A percentile compares a stretch with the other conserved stretches of the same genome.
These are phyloP conservation scores for Orgyia antiqua DNA, from an alignment of 2,888 invertebrate species.

Conservation along the genomic window DNA sequence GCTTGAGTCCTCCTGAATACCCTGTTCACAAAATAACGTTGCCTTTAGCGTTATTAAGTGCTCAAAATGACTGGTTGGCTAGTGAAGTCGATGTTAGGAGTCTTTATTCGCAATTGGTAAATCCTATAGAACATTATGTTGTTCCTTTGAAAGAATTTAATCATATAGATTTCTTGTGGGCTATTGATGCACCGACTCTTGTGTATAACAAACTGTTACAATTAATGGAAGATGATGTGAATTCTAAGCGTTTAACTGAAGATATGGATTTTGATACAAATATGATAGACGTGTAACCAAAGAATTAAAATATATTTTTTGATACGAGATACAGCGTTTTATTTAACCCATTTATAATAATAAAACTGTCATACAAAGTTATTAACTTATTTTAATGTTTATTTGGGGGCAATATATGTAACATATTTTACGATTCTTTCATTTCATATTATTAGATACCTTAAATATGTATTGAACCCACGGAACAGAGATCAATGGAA, in stretches of 20 bases:
- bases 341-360: no score
- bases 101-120: constrained; percentile 73
- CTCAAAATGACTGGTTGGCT: constrained; percentile 85
- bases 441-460: no score
- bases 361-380: no score
- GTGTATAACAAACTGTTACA: constrained; percentile 76
- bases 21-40: constrained; percentile 78
- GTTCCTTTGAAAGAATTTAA: constrained; percentile 82
- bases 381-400: no score
- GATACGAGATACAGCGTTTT: no score
- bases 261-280: neutral
- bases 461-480: no score
- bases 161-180: constrained; percentile 86
- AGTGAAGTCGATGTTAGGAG: constrained; percentile 79
- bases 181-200: constrained; percentile 77
- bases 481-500: no score
- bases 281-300: neutral
- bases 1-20: constrained; percentile 79
- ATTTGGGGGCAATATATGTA: no score
- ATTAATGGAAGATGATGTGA: constrained; percentile 53
- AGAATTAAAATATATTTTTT: neutral
- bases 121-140: constrained; percentile 76
- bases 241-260: no score
- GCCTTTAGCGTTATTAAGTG: constrained; percentile 83
- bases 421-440: no score